Conservation (phyloP, 2,113 vertebrate genomes). For the Cheirogaleus medius region DNA sequence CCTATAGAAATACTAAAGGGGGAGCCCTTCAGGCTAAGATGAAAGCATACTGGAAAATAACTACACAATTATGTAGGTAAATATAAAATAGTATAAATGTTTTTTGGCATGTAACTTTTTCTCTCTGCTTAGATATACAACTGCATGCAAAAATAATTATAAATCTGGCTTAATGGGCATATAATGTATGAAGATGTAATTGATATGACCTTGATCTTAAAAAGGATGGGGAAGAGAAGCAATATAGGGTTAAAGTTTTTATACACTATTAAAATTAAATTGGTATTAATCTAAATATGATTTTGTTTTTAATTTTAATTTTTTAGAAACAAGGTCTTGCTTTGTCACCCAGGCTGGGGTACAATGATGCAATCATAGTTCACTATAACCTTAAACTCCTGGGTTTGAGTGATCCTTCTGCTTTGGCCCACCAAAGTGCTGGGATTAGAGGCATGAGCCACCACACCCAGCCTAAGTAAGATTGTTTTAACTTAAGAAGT, state of each 20-base stretch:
- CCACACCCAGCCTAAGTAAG: background rate
- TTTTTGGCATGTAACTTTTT: background rate
- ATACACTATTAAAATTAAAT: background rate
- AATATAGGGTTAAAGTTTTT: background rate
- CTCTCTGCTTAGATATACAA: slow-evolving; percentile 8
- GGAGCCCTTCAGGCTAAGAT: background rate
- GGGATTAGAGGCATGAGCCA: too few species aligned
- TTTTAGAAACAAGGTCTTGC: too few species aligned
- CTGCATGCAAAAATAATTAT: background rate
- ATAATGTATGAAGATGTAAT: background rate
- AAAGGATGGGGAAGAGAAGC: background rate
- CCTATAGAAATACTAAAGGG: background rate
- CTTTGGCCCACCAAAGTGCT: too few species aligned
- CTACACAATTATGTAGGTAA: background rate
- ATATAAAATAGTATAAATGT: background rate
- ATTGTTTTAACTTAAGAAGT: background rate
- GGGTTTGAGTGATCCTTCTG: too few species aligned
- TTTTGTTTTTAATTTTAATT: too few species aligned
- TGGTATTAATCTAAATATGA: background rate
- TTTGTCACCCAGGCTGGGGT: too few species aligned
- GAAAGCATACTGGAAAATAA: background rate
- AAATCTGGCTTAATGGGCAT: background rate
- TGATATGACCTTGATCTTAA: background rate
- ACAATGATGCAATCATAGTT: too few species aligned
- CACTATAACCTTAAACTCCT: too few species aligned